A percentile compares a stretch with the other conserved stretches of the same genome.
Conservation (phyloP, 2,113 vertebrate species). For the Oreochromis niloticus region DNA sequence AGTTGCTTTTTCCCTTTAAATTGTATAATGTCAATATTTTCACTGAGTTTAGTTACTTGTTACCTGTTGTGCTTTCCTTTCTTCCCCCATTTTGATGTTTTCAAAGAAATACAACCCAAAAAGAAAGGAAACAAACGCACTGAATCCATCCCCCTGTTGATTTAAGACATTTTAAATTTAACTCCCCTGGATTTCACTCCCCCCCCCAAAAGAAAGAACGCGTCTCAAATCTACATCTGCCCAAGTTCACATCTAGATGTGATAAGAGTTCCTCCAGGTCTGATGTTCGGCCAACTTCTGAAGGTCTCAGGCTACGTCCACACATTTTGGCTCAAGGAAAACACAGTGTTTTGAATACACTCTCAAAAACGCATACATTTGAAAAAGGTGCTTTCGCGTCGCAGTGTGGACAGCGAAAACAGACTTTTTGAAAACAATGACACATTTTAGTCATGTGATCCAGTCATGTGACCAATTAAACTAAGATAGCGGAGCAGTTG, state of each 20-base stretch:
- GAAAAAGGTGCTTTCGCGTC: fast-evolving
- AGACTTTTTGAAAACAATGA: background rate
- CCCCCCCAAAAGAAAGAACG: background rate
- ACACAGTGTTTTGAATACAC: too few species aligned
- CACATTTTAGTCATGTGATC: background rate
- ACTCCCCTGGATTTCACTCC: background rate
- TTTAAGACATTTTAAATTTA: background rate
- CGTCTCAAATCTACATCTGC: background rate
- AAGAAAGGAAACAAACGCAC: background rate
- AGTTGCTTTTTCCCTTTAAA: fast-evolving
- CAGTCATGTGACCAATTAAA: background rate
- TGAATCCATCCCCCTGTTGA: background rate
- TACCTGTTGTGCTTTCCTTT: background rate
- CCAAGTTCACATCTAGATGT: background rate
- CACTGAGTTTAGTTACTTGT: background rate
- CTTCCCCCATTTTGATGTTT: background rate
- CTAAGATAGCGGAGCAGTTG: background rate
- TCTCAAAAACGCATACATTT: background rate
- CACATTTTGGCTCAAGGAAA: background rate
- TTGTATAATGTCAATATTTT: background rate
- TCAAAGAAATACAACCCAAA: background rate
- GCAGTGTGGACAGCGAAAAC: fast-evolving
- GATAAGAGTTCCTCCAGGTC: background rate
- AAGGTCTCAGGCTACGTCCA: background rate
- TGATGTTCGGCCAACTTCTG: background rate